These are phyloP conservation scores for Tachysurus vachellii DNA, from an alignment of 2,113 vertebrate species.

Conservation along the genomic window DNA sequence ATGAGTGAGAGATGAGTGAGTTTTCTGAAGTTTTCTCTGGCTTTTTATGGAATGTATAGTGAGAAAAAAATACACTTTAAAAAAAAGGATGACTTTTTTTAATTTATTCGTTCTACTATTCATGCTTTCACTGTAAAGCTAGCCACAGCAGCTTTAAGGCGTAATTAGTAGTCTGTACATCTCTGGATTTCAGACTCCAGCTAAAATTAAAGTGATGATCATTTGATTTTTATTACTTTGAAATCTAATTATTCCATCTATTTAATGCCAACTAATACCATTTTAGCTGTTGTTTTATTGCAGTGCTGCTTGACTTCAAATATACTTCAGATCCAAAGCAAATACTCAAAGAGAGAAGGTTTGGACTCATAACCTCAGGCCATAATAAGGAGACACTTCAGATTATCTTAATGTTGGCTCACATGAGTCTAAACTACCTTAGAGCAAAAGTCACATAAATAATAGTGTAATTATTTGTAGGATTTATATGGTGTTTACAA, in stretches of 20 bases:
- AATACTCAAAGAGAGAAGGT: constrained; percentile 35
- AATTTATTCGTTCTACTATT: neutral
- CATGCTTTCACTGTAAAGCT: too few relatives aligned
- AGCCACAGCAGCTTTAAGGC: constrained; percentile 17
- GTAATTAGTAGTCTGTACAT: constrained; percentile 43
- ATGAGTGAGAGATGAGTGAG: too few relatives aligned
- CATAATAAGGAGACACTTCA: neutral
- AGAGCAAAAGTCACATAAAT: neutral
- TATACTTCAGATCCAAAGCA: constrained; percentile 28
- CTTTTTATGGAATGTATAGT: neutral
- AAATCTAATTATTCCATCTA: constrained; percentile 51
- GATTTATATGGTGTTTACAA: neutral
- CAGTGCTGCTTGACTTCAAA: constrained; percentile 5
- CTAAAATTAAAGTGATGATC: constrained; percentile 37
- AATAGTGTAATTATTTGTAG: neutral
- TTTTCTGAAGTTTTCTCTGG: neutral
- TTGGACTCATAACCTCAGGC: constrained; percentile 30
- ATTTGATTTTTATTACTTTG: constrained; percentile 43
- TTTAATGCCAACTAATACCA: constrained; percentile 34
- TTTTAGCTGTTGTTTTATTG: constrained; percentile 28
- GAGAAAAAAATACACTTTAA: neutral
- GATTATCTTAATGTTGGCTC: neutral
- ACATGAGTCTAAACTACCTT: neutral
- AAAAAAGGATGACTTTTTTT: neutral
- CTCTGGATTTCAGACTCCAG: neutral